A percentile compares a stretch with the other conserved stretches of the same genome.
Evolutionary conservation across 2,797 vertebrate species (phyloP).

Genomic region (Hafferia zeledoni): DNA sequence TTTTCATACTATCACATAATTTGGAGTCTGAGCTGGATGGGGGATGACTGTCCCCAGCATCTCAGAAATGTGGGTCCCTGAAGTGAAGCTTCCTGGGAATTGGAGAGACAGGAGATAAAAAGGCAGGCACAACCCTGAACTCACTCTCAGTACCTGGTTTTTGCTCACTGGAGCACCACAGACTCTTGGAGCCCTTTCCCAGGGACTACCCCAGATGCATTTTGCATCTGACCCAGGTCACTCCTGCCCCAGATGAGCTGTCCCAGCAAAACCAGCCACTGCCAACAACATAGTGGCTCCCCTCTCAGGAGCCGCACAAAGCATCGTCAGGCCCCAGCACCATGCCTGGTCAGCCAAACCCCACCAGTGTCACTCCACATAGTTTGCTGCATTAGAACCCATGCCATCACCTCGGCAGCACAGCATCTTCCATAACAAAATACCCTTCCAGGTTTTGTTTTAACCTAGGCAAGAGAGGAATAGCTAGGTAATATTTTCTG

Average conservation of each 20-base stretch:
- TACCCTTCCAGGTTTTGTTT: neutral
- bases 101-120: neutral
- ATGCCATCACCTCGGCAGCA: neutral
- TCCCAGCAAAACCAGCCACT: neutral
- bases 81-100: neutral
- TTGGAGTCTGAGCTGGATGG: neutral
- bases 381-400: neutral
- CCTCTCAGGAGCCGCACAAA: neutral
- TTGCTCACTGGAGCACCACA: neutral
- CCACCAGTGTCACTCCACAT: neutral
- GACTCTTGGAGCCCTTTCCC: neutral
- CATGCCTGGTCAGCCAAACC: neutral
- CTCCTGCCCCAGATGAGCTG: neutral
- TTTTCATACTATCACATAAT: neutral
- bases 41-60: neutral
- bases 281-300: too few species aligned
- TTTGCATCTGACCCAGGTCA: neutral
- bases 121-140: neutral
- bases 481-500: neutral
- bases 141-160: neutral
- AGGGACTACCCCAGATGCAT: neutral
- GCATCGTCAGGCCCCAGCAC: neutral
- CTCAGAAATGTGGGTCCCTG: neutral
- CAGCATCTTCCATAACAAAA: neutral
- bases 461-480: neutral